These are phyloP conservation scores for Antechinus flavipes DNA, from an alignment of 2,113 vertebrate genomes.

Conservation along the genomic window DNA sequence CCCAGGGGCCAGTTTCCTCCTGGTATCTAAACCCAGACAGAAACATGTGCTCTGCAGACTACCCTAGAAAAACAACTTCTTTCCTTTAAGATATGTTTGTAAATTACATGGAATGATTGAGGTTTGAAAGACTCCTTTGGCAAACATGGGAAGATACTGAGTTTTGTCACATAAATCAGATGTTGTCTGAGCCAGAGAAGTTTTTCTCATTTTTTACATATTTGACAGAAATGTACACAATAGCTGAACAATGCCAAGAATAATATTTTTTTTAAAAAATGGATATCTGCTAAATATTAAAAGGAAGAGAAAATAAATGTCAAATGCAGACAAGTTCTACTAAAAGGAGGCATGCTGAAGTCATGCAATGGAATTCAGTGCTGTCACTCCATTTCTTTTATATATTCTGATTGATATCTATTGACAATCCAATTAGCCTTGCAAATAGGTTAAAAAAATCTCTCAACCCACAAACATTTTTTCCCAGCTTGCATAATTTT, in stretches of 20 bases:
- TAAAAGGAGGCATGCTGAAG: neutral
- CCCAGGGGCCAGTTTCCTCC: constrained; percentile 61
- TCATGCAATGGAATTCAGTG: neutral
- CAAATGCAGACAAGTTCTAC: neutral
- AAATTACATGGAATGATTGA: constrained; percentile 69
- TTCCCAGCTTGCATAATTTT: neutral
- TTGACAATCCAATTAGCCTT: constrained; percentile 48
- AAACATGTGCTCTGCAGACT: constrained; percentile 60
- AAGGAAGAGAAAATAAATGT: constrained; percentile 39
- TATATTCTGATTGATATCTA: constrained; percentile 34
- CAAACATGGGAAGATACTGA: constrained; percentile 77
- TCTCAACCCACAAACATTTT: neutral
- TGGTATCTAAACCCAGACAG: constrained; percentile 72
- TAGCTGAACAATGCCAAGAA: constrained; percentile 81
- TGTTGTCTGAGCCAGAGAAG: constrained; percentile 76
- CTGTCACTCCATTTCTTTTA: neutral
- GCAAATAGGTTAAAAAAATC: constrained; percentile 14
- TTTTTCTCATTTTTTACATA: constrained; percentile 75
- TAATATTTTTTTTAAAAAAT: constrained; percentile 80
- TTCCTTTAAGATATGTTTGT: constrained; percentile 77
- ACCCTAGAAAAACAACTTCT: constrained; percentile 71
- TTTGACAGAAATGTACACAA: constrained; percentile 83
- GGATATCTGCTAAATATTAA: constrained; percentile 41
- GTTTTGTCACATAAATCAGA: constrained; percentile 82
- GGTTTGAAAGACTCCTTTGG: constrained; percentile 77